Percentiles rank a stretch among this genome's conserved stretches.
Conservation (phyloP, 2,888 invertebrate species). For the Aplocera efformata region DNA sequence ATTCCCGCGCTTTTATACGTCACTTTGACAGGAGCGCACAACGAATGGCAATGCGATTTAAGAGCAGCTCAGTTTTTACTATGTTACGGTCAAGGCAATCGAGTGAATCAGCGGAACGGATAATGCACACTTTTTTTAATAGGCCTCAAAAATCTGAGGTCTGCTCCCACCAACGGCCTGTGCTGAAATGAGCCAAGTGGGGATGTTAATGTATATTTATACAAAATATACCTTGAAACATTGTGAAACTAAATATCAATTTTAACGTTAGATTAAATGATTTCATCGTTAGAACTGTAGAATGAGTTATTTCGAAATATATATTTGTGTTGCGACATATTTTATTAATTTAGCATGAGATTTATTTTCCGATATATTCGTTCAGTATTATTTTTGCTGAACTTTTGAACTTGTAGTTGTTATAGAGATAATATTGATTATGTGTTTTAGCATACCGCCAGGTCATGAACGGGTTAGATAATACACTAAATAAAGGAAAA, state of each 20-base stretch:
- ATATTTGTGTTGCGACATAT: constrained; percentile 25
- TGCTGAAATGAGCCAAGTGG: constrained; percentile 32
- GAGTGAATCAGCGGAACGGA: constrained; percentile 39
- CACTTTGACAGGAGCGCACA: constrained; percentile 59
- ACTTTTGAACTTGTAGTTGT: constrained; percentile 15
- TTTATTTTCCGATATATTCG: constrained; percentile 1
- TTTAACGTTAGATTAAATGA: constrained; percentile 18
- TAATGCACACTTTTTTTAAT: constrained; percentile 20
- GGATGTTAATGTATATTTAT: constrained; percentile 38
- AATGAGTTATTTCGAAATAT: constrained; percentile 16
- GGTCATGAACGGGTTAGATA: too few species aligned
- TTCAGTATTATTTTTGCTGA: constrained; percentile 10
- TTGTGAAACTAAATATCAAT: constrained; percentile 20
- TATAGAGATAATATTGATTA: constrained; percentile 4
- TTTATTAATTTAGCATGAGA: constrained; percentile 13
- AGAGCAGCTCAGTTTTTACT: constrained; percentile 47
- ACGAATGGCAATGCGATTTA: constrained; percentile 53
- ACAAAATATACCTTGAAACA: constrained; percentile 29
- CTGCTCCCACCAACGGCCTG: constrained; percentile 29
- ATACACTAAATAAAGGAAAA: too few species aligned
- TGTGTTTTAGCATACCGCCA: too few species aligned
- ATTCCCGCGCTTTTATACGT: constrained; percentile 68
- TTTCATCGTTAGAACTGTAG: constrained; percentile 6
- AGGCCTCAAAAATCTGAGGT: constrained; percentile 28
- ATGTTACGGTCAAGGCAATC: constrained; percentile 59